Evolutionary conservation across 2,888 invertebrate genomes (phyloP).

Genomic region (Sphecodes monilicornis): DNA sequence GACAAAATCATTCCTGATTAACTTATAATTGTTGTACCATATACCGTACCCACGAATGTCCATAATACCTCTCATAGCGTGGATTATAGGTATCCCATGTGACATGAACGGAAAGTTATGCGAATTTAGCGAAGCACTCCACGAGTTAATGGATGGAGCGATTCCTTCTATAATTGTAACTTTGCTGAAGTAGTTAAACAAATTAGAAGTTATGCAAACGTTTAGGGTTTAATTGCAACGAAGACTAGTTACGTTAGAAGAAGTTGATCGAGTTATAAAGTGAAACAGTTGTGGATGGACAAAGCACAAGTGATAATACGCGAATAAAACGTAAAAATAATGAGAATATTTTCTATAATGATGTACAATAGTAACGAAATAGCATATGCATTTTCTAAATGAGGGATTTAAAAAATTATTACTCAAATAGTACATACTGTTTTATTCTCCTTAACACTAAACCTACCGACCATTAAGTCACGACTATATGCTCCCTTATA

Average conservation of each 20-base stretch:
- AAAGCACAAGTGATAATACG: background rate
- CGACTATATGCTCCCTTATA: too few relatives aligned
- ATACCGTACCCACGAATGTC: background rate
- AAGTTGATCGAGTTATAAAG: background rate
- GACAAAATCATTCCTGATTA: too few relatives aligned
- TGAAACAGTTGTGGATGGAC: background rate
- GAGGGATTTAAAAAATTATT: too few relatives aligned
- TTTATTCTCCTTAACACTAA: too few relatives aligned
- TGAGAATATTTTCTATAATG: background rate
- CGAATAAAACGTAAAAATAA: background rate
- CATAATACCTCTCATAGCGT: background rate
- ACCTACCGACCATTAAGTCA: too few relatives aligned
- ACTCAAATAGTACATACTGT: too few relatives aligned
- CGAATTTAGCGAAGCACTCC: background rate
- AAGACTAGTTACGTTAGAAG: background rate
- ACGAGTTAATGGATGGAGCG: background rate
- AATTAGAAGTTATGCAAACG: background rate
- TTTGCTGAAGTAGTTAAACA: background rate
- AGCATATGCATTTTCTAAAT: too few relatives aligned
- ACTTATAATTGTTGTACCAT: background rate
- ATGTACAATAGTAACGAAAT: too few relatives aligned
- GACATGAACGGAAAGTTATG: background rate
- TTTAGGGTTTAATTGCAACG: background rate
- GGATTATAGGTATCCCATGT: background rate
- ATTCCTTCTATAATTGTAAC: slow-evolving; percentile 6